Conservation (phyloP, 2,797 vertebrate species). For the Clarias pachynema region DNA sequence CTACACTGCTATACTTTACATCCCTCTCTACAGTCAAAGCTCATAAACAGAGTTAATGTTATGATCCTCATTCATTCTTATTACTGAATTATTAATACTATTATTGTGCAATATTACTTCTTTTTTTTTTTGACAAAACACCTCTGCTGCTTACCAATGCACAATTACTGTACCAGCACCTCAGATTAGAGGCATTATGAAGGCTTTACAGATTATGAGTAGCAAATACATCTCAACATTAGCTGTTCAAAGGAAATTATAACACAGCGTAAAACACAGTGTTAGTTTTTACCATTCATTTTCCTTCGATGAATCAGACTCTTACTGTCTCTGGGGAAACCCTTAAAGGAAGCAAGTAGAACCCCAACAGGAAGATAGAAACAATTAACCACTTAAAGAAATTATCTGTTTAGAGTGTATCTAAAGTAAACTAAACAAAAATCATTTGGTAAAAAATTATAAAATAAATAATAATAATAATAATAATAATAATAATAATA, state of each 20-base stretch:
- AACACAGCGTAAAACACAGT: neutral
- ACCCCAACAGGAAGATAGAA: neutral
- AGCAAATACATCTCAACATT: too few species aligned
- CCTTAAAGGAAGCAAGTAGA: neutral
- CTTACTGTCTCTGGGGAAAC: neutral
- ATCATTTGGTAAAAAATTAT: neutral
- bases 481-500: too few species aligned
- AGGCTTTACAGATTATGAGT: too few species aligned
- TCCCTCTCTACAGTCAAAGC: neutral
- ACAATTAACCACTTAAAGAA: neutral
- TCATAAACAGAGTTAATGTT: neutral
- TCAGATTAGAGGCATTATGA: too few species aligned
- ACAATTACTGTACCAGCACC: too few species aligned
- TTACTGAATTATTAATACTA: neutral
- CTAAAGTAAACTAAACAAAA: neutral
- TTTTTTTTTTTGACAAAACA: neutral
- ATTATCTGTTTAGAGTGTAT: neutral
- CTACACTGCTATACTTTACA: neutral
- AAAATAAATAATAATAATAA: too few species aligned
- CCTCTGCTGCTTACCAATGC: too few species aligned
- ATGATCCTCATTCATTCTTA: neutral
- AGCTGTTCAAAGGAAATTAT: too few species aligned
- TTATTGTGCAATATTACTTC: neutral
- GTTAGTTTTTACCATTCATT: too few species aligned
- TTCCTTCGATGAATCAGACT: neutral